A percentile compares a stretch with the other conserved stretches of the same genome.
phyloP scores from a whole-genome alignment of 2,797 vertebrate genomes.

The Semotilus atromaculatus region DNA sequence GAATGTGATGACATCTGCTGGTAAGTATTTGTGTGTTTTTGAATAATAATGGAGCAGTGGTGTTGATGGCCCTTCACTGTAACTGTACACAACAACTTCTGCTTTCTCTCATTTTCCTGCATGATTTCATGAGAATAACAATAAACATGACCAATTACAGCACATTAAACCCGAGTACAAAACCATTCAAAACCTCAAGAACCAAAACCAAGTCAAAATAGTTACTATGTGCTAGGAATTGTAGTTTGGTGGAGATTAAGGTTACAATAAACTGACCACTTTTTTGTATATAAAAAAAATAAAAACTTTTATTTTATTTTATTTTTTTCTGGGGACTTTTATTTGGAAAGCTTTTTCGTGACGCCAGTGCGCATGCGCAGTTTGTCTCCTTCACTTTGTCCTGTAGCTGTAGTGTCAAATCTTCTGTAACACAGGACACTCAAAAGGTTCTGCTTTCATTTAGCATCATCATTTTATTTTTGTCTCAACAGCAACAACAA shows the following conservation, averaged over 20 bases:
- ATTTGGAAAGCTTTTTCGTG: background rate
- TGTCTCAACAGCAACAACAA: background rate
- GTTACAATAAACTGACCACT: background rate
- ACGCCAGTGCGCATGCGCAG: constrained; percentile 68
- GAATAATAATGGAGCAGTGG: background rate
- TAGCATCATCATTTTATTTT: background rate
- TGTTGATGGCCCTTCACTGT: background rate
- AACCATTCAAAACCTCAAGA: no score
- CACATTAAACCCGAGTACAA: background rate
- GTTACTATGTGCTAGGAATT: background rate
- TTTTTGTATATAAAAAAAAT: no score
- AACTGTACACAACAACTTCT: background rate
- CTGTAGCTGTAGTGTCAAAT: constrained; percentile 57
- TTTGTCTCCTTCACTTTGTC: constrained; percentile 76
- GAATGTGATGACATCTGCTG: constrained; percentile 18
- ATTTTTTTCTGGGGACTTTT: constrained; percentile 17
- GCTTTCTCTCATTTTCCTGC: background rate
- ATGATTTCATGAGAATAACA: background rate
- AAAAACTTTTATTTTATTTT: background rate
- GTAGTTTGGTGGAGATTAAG: background rate
- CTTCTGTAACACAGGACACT: constrained; percentile 19
- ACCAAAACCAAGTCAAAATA: no score
- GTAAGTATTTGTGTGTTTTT: background rate
- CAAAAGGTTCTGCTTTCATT: background rate
- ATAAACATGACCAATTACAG: background rate